Conservation (phyloP, 1,140 invertebrate species). For the Lasioglossum albipes region DNA sequence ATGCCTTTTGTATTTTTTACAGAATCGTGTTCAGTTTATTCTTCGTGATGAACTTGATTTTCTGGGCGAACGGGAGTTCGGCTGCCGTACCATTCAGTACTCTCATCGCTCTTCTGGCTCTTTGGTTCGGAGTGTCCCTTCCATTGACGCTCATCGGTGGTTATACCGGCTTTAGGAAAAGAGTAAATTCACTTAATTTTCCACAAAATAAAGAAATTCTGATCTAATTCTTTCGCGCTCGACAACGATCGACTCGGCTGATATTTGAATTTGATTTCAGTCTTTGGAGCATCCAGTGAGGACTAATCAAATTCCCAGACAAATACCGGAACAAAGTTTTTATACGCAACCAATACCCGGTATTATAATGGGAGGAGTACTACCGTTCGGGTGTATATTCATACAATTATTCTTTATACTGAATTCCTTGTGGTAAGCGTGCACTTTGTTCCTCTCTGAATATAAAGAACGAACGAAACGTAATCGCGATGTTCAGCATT, state of each 20-base stretch:
- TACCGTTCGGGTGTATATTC: conserved; percentile 99
- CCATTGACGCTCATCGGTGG: conserved; percentile 98
- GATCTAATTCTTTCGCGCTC: not conserved
- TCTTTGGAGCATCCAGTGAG: conserved; percentile 97
- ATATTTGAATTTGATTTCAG: conserved; percentile 78
- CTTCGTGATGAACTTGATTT: conserved; percentile 97
- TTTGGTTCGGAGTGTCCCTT: conserved; percentile 99
- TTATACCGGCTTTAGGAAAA: conserved; percentile 98
- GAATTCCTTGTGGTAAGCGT: conserved; percentile 95
- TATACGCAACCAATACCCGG: conserved; percentile 96
- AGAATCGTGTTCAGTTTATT: conserved; percentile 97
- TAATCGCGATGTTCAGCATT: not conserved
- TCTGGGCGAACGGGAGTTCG: conserved; percentile 97
- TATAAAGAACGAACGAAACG: not conserved
- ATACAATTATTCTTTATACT: conserved; percentile 99
- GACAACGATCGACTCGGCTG: not conserved
- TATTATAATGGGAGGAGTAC: conserved; percentile 98
- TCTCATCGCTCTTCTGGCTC: conserved; percentile 95
- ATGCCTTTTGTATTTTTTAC: conserved; percentile 69
- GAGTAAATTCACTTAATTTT: conserved; percentile 83
- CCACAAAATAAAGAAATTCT: not conserved
- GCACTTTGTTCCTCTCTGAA: not conserved
- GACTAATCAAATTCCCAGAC: conserved; percentile 98
- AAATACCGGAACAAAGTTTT: conserved; percentile 98
- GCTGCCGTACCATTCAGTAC: conserved; percentile 98